Evolutionary conservation across 2,888 invertebrate species (phyloP).

Genomic region (Leptopterna dolabrata): DNA sequence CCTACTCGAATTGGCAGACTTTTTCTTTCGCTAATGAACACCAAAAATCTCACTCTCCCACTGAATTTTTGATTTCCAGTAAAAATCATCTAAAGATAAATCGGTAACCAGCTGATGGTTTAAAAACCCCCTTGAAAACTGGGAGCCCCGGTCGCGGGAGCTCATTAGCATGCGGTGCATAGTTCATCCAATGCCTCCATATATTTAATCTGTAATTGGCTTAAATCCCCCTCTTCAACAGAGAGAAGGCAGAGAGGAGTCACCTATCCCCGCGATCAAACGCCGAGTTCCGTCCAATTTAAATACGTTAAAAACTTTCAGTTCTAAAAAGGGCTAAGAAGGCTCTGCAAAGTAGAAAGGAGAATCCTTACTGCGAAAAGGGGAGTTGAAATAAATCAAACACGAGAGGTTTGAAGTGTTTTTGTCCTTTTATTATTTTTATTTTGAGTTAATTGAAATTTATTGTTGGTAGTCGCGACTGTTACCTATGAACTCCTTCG

Average conservation of each 20-base stretch:
- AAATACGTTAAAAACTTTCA: constrained; percentile 45
- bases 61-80: too few species aligned
- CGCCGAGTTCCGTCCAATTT: constrained; percentile 24
- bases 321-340: not conserved
- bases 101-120: not conserved
- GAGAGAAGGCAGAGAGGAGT: constrained; percentile 38
- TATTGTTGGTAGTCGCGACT: constrained; percentile 9
- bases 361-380: not conserved
- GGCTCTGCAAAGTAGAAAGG: not conserved
- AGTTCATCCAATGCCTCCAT: constrained; percentile 40
- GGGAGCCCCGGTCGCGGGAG: not conserved
- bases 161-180: constrained; percentile 45
- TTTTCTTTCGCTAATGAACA: too few species aligned
- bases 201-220: constrained; percentile 51
- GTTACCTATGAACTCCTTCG: not conserved
- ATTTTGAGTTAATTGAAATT: constrained; percentile 41
- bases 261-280: constrained; percentile 42
- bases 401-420: not conserved
- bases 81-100: too few species aligned
- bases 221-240: not conserved
- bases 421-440: not conserved
- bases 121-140: not conserved
- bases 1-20: too few species aligned
- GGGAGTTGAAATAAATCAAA: constrained; percentile 29
- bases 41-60: too few species aligned